Percentiles rank a stretch among this genome's conserved stretches.
Conservation (phyloP, 2,797 vertebrate genomes). For the Takifugu ocellatus region DNA sequence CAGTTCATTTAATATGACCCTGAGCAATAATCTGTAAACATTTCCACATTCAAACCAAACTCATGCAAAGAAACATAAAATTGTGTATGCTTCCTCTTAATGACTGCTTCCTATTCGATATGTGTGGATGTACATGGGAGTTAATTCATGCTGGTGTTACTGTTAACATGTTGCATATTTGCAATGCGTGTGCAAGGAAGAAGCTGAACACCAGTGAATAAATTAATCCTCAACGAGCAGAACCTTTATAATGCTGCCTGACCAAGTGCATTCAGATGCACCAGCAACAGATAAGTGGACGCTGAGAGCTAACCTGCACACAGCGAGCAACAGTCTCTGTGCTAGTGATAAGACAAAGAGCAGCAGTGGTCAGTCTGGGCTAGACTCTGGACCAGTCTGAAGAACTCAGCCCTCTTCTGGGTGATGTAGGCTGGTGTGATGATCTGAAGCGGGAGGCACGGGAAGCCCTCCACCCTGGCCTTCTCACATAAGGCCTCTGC, state of each 20-base stretch:
- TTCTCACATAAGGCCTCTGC: constrained; percentile 85
- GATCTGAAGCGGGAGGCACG: constrained; percentile 76
- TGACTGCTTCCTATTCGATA: constrained; percentile 18
- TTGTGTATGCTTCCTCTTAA: constrained; percentile 21
- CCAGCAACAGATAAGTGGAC: constrained; percentile 45
- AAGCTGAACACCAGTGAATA: constrained; percentile 39
- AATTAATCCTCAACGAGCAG: constrained; percentile 18
- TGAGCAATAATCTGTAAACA: constrained; percentile 77
- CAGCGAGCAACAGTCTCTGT: not conserved
- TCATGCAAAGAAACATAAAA: constrained; percentile 23
- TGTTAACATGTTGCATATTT: constrained; percentile 42
- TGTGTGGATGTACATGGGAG: constrained; percentile 22
- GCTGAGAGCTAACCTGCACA: constrained; percentile 40
- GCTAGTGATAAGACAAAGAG: constrained; percentile 45
- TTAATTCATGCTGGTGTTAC: constrained; percentile 60
- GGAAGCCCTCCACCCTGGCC: constrained; percentile 67
- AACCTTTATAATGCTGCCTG: constrained; percentile 16
- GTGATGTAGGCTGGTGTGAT: constrained; percentile 91
- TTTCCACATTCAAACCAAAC: constrained; percentile 62
- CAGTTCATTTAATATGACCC: constrained; percentile 70
- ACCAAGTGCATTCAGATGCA: constrained; percentile 55
- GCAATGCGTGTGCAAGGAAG: constrained; percentile 46
- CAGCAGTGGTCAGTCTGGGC: constrained; percentile 63
- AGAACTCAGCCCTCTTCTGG: constrained; percentile 87
- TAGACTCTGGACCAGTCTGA: constrained; percentile 80